Percentiles rank a stretch among this genome's conserved stretches.
phyloP scores from a whole-genome alignment of 2,797 vertebrate genomes.

The Centroberyx gerrardi region DNA sequence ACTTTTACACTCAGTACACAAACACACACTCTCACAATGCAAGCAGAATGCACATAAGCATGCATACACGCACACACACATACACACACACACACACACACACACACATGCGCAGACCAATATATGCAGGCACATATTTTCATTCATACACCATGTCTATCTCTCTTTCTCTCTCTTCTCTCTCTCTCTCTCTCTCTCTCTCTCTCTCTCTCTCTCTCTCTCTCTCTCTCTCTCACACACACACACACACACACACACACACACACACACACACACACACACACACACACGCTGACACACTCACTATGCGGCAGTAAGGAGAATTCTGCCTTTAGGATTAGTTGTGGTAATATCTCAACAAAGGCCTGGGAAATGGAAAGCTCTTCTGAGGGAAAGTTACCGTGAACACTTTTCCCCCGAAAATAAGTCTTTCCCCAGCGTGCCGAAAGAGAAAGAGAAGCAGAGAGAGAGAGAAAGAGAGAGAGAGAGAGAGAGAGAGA shows the following conservation, averaged over 20 bases:
- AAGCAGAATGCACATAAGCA: neutral
- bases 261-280: constrained; percentile 17
- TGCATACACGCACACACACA: neutral
- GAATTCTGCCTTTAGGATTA: constrained; percentile 70
- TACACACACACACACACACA: neutral
- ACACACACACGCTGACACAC: constrained; percentile 5
- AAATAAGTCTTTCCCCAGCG: constrained; percentile 40
- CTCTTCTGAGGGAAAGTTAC: constrained; percentile 63
- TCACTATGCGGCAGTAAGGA: constrained; percentile 41
- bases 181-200: too few species aligned
- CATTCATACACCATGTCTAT: neutral
- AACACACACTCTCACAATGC: neutral
- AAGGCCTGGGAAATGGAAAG: constrained; percentile 66
- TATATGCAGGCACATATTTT: neutral
- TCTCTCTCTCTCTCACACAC: constrained; percentile 2
- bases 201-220: too few species aligned
- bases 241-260: constrained; percentile 6
- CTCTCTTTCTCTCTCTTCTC: neutral
- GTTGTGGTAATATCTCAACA: constrained; percentile 67
- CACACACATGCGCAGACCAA: neutral
- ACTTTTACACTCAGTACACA: neutral
- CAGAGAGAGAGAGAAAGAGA: neutral
- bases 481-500: neutral
- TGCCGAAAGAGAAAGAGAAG: neutral
- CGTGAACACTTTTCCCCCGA: constrained; percentile 48